Conservation (phyloP, 2,113 vertebrate genomes). For the Calonectris borealis region DNA sequence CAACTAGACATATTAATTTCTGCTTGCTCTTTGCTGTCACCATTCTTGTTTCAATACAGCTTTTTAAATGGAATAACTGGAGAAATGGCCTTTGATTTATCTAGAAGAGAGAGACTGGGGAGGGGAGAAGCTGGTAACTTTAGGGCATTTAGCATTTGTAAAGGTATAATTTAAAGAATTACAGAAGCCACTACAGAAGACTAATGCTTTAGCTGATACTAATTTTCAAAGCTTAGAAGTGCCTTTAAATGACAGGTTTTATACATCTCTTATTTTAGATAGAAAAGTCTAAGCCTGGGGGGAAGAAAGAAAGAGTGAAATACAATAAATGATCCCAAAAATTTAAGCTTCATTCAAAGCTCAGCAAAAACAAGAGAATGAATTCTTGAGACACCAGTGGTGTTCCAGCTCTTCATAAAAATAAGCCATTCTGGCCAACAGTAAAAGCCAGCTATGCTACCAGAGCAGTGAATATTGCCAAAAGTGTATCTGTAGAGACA, state of each 20-base stretch:
- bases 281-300: not conserved
- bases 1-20: not conserved
- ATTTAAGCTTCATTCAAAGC: not conserved
- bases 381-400: not conserved
- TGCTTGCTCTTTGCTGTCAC: not conserved
- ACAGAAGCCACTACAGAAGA: not conserved
- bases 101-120: not conserved
- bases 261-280: not conserved
- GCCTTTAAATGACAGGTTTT: constrained; percentile 5
- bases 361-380: not conserved
- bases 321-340: not conserved
- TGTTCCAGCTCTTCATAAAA: not conserved
- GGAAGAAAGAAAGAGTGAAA: not conserved
- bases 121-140: not conserved
- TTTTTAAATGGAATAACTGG: constrained; percentile 15
- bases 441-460: not conserved
- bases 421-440: not conserved
- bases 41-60: not conserved
- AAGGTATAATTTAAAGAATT: constrained; percentile 10
- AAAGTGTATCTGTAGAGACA: not conserved
- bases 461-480: not conserved
- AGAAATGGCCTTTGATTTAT: constrained; percentile 10
- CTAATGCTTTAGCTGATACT: not conserved
- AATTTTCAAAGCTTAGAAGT: not conserved
- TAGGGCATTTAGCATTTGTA: not conserved